Base-by-base conservation (phyloP, 2,113 vertebrate species). In the Solea solea region DNA sequence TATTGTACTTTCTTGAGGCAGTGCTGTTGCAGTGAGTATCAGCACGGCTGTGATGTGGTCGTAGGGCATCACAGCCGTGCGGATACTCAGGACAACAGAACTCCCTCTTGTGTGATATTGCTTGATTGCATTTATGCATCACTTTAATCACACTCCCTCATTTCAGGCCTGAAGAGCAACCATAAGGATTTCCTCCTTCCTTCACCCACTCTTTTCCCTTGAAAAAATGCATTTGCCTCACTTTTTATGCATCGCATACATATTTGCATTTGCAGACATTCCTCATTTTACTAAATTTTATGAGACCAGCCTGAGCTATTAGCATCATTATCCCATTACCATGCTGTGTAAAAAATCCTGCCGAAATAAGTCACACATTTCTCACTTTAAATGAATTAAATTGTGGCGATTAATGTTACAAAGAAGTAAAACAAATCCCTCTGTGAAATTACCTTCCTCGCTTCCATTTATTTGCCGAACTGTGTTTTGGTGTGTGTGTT, bases 281-380 rank as follows among this genome's bases (percentile, higher is more conserved):
- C 10, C 63, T 80, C 49, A 73, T 81, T 71, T 70, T 48, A 59
- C 34, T n/a, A 73, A 65, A 67, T 59, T 27, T n/a, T 67, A 69
- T 64, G 64, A 70, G 73, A 66, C 41, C 57, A 49, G 58, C 64
- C 58, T 61, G 52, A 82, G 64, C 48, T 66, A 74, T 76, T 80
- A 84, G 62, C 69, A 76, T 84, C 74, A 82, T 82, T 81, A 82
- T 86, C 74, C 70, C 57, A 86, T 84, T 80, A 85, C 79, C 63
- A 75, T 48, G 78, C 80, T 66, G 59, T 44, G 51, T 13, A 70
- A 80, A 82, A 87, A 57, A 61, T 74, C 34, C 34, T 34, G 69
- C 72, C 54, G 57, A 80, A 72, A 79, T 71, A 58, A 60, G 59
- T 56, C 59, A 14, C 45, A 61, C 46, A 82, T 79, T 79, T 80